Percentiles rank a stretch among this genome's conserved stretches.
Evolutionary conservation across 1,140 invertebrate genomes (phyloP).

Genomic region (Plectus sambesii): DNA sequence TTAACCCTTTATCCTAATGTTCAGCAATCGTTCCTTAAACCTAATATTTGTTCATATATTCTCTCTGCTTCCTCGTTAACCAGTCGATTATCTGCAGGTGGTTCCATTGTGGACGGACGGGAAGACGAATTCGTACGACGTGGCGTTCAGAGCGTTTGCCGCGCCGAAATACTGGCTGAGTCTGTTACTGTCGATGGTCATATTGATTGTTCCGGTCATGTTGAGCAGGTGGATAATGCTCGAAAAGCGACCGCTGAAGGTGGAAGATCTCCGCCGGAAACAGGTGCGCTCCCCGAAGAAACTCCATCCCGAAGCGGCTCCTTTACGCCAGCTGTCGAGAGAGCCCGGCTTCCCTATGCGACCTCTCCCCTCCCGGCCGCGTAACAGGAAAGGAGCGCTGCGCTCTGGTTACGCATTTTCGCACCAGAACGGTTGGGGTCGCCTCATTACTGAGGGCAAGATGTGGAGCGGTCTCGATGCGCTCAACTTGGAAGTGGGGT

Average conservation of each 20-base stretch:
- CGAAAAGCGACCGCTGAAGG: constrained; percentile 73
- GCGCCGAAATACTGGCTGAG: constrained; percentile 93
- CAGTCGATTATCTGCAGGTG: too few relatives aligned
- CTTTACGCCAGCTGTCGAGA: too few relatives aligned
- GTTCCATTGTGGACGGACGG: constrained; percentile 15
- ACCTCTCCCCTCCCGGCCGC: too few relatives aligned
- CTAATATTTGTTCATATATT: too few relatives aligned
- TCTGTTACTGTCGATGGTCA: constrained; percentile 67
- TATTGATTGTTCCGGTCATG: constrained; percentile 78
- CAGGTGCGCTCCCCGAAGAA: constrained; percentile 52
- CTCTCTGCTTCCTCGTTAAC: too few relatives aligned
- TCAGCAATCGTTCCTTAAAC: too few relatives aligned
- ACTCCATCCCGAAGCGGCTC: constrained; percentile 47
- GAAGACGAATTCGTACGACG: constrained; percentile 27
- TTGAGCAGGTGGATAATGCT: constrained; percentile 84
- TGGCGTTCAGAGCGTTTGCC: constrained; percentile 41
- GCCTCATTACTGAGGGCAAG: constrained; percentile 91
- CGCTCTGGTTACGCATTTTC: constrained; percentile 97
- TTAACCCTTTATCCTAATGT: too few relatives aligned
- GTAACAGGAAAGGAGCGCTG: constrained; percentile 68
- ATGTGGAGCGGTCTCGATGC: too few relatives aligned
- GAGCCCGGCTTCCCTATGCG: too few relatives aligned
- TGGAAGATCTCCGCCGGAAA: constrained; percentile 75
- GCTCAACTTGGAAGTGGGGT: too few relatives aligned
- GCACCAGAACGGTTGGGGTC: constrained; percentile 88